Evolutionary conservation across 2,888 invertebrate genomes (phyloP).

Genomic region (Bembecia ichneumoniformis): DNA sequence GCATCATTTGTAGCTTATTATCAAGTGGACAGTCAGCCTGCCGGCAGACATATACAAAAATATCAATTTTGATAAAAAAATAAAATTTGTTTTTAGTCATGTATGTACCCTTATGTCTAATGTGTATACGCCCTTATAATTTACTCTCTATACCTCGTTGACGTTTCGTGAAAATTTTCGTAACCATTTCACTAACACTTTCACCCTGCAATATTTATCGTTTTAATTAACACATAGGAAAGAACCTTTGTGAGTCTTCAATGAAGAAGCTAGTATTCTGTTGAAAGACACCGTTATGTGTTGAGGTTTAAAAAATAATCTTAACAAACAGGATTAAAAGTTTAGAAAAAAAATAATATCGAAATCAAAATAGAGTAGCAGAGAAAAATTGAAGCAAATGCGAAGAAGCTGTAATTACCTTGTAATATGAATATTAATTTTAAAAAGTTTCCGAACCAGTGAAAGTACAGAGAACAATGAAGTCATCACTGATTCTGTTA

Average conservation of each 20-base stretch:
- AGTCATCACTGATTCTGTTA: constrained; percentile 9
- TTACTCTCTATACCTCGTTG: neutral
- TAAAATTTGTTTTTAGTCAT: too few relatives aligned
- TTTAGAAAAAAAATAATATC: neutral
- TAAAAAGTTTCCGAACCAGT: too few relatives aligned
- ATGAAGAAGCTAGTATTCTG: neutral
- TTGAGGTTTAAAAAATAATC: neutral
- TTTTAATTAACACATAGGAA: neutral
- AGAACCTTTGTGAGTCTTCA: neutral
- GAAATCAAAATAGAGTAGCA: neutral
- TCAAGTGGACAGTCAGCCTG: too few relatives aligned
- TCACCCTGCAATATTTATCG: neutral
- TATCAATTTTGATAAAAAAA: too few relatives aligned
- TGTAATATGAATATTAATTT: too few relatives aligned
- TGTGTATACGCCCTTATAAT: too few relatives aligned
- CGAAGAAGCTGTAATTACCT: too few relatives aligned
- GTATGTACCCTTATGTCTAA: too few relatives aligned
- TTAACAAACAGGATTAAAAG: neutral
- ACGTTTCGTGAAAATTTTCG: neutral
- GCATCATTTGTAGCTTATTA: too few relatives aligned
- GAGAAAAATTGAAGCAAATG: too few relatives aligned
- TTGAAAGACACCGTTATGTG: neutral
- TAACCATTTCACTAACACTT: neutral
- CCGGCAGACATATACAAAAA: too few relatives aligned
- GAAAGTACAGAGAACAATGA: constrained; percentile 10